Percentiles rank a stretch among this genome's conserved stretches.
These are phyloP conservation scores for Sarcoramphus papa DNA, from an alignment of 2,797 vertebrate genomes.

Conservation along the genomic window DNA sequence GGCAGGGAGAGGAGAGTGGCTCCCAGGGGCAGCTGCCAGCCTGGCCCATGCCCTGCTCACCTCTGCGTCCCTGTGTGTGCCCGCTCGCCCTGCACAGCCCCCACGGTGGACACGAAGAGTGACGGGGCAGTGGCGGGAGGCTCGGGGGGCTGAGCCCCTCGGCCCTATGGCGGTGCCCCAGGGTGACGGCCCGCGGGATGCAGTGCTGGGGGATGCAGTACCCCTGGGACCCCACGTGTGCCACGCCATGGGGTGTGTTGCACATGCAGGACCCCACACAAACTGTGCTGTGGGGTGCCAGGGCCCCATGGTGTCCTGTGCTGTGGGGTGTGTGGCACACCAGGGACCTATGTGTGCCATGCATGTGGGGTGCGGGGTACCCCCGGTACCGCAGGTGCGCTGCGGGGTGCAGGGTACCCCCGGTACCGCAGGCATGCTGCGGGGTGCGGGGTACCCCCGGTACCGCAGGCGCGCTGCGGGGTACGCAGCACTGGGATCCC, in stretches of 20 bases:
- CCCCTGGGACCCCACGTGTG: neutral
- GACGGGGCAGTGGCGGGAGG: neutral
- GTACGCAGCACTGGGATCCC: no score
- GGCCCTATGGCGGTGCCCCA: no score
- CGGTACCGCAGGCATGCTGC: neutral
- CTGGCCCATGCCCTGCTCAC: neutral
- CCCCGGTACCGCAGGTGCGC: neutral
- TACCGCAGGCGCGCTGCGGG: no score
- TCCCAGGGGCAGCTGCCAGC: neutral
- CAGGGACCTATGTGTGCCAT: neutral
- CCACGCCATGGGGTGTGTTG: neutral
- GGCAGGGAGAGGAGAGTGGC: neutral
- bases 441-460: neutral
- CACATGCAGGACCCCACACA: neutral
- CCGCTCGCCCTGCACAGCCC: neutral
- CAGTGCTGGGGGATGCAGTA: neutral
- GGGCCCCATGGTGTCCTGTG: rapidly evolving
- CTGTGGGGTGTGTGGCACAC: neutral
- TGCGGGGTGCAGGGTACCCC: no score
- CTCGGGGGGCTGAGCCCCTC: neutral
- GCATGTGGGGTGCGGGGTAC: neutral
- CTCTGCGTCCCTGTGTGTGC: rapidly evolving
- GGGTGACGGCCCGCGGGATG: neutral
- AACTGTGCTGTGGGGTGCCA: neutral
- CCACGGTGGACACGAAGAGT: no score